Conservation (phyloP, 2,888 invertebrate species). For the Mechanitis messenoides region DNA sequence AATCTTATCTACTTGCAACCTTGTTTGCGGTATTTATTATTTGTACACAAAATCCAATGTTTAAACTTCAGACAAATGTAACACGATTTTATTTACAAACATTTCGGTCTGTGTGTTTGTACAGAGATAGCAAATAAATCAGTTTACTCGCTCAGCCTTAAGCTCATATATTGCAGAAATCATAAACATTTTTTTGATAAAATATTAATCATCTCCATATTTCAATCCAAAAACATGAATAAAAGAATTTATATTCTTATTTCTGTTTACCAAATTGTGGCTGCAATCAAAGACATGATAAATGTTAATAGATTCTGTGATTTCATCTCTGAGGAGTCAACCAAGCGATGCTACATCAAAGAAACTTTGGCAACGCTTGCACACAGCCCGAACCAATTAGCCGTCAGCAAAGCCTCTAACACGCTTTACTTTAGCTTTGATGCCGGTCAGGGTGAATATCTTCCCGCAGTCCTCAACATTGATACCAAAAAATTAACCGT, state of each 20-base stretch:
- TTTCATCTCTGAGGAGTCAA: slow-evolving; percentile 37
- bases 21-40: slow-evolving; percentile 1
- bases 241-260: slow-evolving; percentile 10
- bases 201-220: background rate
- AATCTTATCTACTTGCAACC: too few species aligned
- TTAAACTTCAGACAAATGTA: slow-evolving; percentile 9
- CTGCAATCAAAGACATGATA: slow-evolving; percentile 19
- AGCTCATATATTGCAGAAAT: background rate
- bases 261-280: slow-evolving; percentile 10
- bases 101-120: slow-evolving; percentile 19
- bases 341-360: slow-evolving; percentile 51
- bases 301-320: slow-evolving; percentile 38
- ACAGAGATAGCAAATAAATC: slow-evolving; percentile 11
- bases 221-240: slow-evolving; percentile 2
- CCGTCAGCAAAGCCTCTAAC: slow-evolving; percentile 49
- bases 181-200: background rate
- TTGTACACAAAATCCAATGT: slow-evolving; percentile 6
- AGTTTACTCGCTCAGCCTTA: slow-evolving; percentile 9
- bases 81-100: slow-evolving; percentile 27
- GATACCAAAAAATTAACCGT: slow-evolving; percentile 49
- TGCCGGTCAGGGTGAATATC: slow-evolving; percentile 56
- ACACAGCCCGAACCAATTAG: slow-evolving; percentile 62
- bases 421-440: slow-evolving; percentile 62
- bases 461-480: slow-evolving; percentile 49
- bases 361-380: slow-evolving; percentile 47